These are phyloP conservation scores for Aphelenchoides besseyi DNA, from an alignment of 1,140 invertebrate genomes.

Conservation along the genomic window DNA sequence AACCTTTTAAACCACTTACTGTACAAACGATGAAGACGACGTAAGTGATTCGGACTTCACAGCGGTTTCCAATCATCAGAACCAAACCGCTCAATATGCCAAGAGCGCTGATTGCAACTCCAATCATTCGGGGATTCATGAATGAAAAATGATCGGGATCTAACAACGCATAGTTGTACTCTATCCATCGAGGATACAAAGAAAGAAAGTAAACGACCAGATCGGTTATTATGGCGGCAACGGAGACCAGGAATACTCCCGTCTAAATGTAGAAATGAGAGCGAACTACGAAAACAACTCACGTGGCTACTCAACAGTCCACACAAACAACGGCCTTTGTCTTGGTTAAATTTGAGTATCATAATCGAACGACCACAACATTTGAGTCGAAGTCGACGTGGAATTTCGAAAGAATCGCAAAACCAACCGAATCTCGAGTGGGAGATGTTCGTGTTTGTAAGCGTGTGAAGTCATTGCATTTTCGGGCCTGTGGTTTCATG, in stretches of 20 bases:
- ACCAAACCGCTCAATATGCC: background rate
- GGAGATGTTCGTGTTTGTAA: too few relatives aligned
- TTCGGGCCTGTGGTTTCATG: background rate
- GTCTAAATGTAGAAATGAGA: background rate
- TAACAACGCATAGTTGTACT: background rate
- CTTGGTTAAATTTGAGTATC: background rate
- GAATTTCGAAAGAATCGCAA: too few relatives aligned
- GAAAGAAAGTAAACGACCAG: background rate
- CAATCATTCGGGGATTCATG: background rate
- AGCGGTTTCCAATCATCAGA: background rate
- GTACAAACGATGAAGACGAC: background rate
- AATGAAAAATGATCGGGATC: background rate
- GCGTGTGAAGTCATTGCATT: background rate
- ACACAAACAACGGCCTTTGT: constrained; percentile 7
- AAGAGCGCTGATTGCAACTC: background rate
- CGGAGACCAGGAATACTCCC: background rate
- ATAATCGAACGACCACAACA: background rate
- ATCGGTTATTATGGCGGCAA: background rate
- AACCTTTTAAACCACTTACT: background rate
- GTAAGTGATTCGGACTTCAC: background rate
- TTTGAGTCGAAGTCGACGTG: too few relatives aligned
- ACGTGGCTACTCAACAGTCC: background rate
- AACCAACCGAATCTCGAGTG: too few relatives aligned
- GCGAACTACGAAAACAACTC: background rate
- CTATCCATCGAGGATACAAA: constrained; percentile 4